Conservation (phyloP, 1,140 invertebrate genomes). For the Trachymyrmex cornetzi region DNA sequence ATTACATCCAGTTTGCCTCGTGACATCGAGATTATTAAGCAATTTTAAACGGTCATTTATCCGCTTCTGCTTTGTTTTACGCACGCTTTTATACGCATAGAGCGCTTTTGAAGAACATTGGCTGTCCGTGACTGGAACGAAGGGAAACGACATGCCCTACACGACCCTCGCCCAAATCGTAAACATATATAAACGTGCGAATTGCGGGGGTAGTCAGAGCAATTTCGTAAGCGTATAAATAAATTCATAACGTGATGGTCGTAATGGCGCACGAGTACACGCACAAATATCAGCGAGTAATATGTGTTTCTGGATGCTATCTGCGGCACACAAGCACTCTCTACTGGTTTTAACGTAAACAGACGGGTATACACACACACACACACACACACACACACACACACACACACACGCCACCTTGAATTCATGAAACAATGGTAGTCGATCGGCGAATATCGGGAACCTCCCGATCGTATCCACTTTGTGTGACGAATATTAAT, state of each 20-base stretch:
- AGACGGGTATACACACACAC: not conserved
- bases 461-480: constrained; percentile 58
- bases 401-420: constrained; percentile 14
- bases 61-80: not conserved
- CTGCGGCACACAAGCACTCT: constrained; percentile 27
- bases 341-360: constrained; percentile 44
- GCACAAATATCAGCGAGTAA: constrained; percentile 49
- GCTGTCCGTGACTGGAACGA: constrained; percentile 44
- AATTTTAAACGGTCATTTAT: constrained; percentile 6
- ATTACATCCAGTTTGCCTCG: not conserved
- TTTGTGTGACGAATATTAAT: constrained; percentile 71
- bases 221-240: constrained; percentile 59
- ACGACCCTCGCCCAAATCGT: not conserved
- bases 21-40: not conserved
- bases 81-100: no score
- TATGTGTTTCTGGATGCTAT: constrained; percentile 37
- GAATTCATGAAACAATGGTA: constrained; percentile 50
- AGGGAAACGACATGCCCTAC: constrained; percentile 44
- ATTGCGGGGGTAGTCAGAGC: constrained; percentile 31
- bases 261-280: constrained; percentile 19
- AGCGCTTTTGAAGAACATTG: constrained; percentile 46
- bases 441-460: constrained; percentile 33
- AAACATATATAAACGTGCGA: constrained; percentile 21
- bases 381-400: not conserved
- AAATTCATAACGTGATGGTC: constrained; percentile 43